Evolutionary conservation across 2,888 invertebrate genomes (phyloP), one percentile per base, ranked within the genome.

Genomic region (Drosophila nigritarsus): DNA sequence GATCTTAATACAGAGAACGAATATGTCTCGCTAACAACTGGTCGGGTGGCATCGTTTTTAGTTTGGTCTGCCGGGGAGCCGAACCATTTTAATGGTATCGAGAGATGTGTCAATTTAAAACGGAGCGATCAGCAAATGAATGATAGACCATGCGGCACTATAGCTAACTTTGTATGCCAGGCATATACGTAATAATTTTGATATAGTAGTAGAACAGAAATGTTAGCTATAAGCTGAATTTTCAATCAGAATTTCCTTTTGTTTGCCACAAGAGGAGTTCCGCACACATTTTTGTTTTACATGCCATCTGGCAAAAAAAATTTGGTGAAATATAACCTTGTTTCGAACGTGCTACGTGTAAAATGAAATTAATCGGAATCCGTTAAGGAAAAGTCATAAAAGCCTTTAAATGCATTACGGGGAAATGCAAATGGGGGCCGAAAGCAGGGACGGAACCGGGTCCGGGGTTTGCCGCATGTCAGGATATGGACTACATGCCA

Each of bases 401-500:
- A 70, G 73, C 77, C 75, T 82, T 86, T 80, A 82, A 87, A 83
- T 88, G 80, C 75, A 90, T 83, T 88, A 80, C 73, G 79, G 70
- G 69, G 27, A 24, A 59, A 74, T 64, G 53, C 9, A 45, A 13
- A 42, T 1, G 11, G 18, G 18, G n/a, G 40, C 38, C 11, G 24
- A 40, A 56, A 0, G n/a, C 9, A 40, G n/a, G 38, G 7, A 45
- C 7, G 38, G 42, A 36, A n/a, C 9, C 50, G 56, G 48, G 24
- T 49, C 53, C 50, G 54, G 51, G 30, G 7, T 6, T 51, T 42
- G 42, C 45, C 24, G 24, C 45, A 24, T 79, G 75, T 78, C 85
- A 87, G 89, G 85, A 89, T 82, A 85, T 78, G 83, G 80, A 83
- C 81, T 87, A 77, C 78, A 87, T 63, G 88, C 65, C 88, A 89